Evolutionary conservation across 2,888 invertebrate species (phyloP).

Genomic region (Lasioglossum figueresi): DNA sequence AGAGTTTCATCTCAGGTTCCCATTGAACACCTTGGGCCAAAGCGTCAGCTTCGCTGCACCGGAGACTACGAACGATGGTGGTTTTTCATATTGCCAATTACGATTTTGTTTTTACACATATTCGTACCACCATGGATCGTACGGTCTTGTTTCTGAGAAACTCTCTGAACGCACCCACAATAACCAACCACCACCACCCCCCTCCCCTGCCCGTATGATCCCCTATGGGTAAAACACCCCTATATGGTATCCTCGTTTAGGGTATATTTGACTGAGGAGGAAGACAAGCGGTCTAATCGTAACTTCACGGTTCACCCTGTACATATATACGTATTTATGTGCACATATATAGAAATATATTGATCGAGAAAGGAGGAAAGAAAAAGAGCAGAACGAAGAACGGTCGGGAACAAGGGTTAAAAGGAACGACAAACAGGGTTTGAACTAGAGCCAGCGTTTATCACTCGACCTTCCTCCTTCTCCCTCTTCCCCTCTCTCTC

Average conservation of each 20-base stretch:
- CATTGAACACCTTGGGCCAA: constrained; percentile 2
- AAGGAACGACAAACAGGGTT: constrained; percentile 73
- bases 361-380: constrained; percentile 62
- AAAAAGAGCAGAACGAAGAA: constrained; percentile 55
- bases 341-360: constrained; percentile 64
- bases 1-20: background rate
- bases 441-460: constrained; percentile 72
- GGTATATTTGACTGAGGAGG: background rate
- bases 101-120: background rate
- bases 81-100: background rate
- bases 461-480: constrained; percentile 46
- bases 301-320: constrained; percentile 33
- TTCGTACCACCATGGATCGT: background rate
- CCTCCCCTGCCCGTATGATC: background rate
- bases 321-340: constrained; percentile 55
- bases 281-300: constrained; percentile 5
- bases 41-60: background rate
- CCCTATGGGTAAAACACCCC: background rate
- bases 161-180: background rate
- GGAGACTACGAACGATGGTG: background rate
- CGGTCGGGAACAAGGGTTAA: constrained; percentile 54
- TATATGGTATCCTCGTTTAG: background rate
- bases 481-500: constrained; percentile 32
- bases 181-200: too few species aligned
- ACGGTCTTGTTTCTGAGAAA: background rate